Base-by-base conservation (phyloP, 2,888 invertebrate genomes). In the Pomacea canaliculata region DNA sequence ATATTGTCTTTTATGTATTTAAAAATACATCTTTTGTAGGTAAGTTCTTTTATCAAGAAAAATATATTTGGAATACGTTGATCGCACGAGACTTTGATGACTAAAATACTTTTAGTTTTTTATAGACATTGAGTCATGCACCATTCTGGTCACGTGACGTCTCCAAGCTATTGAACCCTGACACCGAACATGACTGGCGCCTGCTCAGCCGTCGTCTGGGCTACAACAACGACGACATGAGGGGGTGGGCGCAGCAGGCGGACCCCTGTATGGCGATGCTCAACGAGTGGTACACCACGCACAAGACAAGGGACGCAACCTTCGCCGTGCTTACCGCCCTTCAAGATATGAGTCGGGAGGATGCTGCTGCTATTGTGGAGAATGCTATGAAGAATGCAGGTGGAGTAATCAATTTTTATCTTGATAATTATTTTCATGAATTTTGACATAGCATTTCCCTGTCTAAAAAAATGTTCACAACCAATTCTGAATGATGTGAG, bases 251-350 rank as follows among this genome's bases (percentile, higher is more conserved):
- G 5, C 86, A 85, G 68, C 88, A 88, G 72, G 76, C 85, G 27
- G 89, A 90, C 76, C 90, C 90, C 7, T 89, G 88, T 76, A 87
- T 90, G 88, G 83, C 86, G 12, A 73, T 90, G 80, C 81, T 90
- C 19, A 87, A 85, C 80, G 89, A 90, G 78, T 90, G 89, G 89
- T 90, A 87, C 77, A 84, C 89, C 71, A 87, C 86, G 16, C 86
- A 88, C 78, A 89, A 87, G 78, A 88, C 87, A 13, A 83, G 87
- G 71, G 90, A 89, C 76, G 87, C 87, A 19, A 84, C 81, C 9
- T 78, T 80, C 73, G 89, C 85, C 37, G 80, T 90, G 12, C 79
- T 89, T 68, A 86, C 82, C 23, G 80, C 82, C n/a, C 82, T 90
- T 18, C 85, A 86, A 66, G 89, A 90, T 65, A 89, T 90, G 84